Evolutionary conservation across 2,797 vertebrate species (phyloP), one percentile per base, ranked within the genome.

Genomic region (Thripadectes ignobilis): DNA sequence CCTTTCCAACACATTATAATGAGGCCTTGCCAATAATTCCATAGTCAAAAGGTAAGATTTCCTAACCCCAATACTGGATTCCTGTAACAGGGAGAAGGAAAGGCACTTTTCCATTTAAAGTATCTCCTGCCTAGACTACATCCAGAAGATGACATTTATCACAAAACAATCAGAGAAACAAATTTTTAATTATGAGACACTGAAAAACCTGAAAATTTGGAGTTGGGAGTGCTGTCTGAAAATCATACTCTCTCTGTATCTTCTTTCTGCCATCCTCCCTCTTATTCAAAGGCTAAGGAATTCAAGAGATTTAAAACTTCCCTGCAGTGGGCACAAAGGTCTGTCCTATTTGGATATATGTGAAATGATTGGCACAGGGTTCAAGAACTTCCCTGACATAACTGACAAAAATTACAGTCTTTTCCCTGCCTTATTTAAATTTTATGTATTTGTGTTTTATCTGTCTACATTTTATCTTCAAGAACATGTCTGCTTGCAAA

Each of bases 11-110:
- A 66, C 12, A 57, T 52, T 66, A 3, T 20, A 76, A 55, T 34
- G 14, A 85, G 30, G 21, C 34, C 62, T 78, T 45, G 45, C 43
- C 85, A 88, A 17, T 59, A 71, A 92, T 93, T 92, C 79, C 38
- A 46, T 15, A 68, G 49, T 12, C 38, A 79, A 84, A 75, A 87
- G 10, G 34, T 71, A 74, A 77, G 43, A 51, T 55, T 93, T 87
- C 74, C 54, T 61, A 62, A 72, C 43, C 39, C 21, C 6, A 59
- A 2, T 43, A 41, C 0, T 74, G 36, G 86, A 86, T 71, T 88
- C 36, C 34, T 78, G 9, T 46, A 72, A 79, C 8, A 67, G 26
- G 61, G 9, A 10, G 52, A 74, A 87, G 36, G 22, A 76, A 95
- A 85, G 27, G 26, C 0, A 0, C 12, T 32, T 83, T 91, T 57